Evolutionary conservation across 2,797 vertebrate species (phyloP).

Genomic region (Acropternis orthonyx): DNA sequence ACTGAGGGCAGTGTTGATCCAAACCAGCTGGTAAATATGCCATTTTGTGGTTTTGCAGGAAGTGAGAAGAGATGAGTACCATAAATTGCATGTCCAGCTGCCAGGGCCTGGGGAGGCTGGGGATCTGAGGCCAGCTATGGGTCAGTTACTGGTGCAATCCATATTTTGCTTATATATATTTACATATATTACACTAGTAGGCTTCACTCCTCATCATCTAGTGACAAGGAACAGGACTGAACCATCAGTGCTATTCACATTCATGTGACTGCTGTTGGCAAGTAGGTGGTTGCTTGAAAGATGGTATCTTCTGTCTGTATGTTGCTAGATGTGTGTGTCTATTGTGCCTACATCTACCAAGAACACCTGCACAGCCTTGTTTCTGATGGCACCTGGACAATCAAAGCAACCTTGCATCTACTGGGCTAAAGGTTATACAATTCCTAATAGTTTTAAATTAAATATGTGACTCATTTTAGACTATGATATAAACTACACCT

Average conservation of each 20-base stretch:
- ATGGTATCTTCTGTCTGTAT: background rate
- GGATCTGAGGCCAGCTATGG: background rate
- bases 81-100: background rate
- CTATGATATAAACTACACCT: background rate
- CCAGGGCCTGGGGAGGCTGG: background rate
- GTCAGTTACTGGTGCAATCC: background rate
- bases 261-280: background rate
- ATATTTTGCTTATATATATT: background rate
- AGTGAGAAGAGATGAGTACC: background rate
- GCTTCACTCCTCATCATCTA: background rate
- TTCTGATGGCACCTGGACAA: background rate
- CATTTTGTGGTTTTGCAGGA: background rate
- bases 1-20: rapidly evolving
- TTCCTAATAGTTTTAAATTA: background rate
- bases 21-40: background rate
- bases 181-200: background rate
- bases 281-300: background rate
- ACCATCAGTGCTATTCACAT: background rate
- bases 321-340: too few species aligned
- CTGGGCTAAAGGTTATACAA: background rate
- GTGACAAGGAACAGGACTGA: background rate
- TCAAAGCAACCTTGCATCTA: background rate
- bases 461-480: background rate
- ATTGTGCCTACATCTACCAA: too few species aligned
- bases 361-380: background rate